Conservation (phyloP, 2,113 vertebrate species). For the Collichthys lucidus region DNA sequence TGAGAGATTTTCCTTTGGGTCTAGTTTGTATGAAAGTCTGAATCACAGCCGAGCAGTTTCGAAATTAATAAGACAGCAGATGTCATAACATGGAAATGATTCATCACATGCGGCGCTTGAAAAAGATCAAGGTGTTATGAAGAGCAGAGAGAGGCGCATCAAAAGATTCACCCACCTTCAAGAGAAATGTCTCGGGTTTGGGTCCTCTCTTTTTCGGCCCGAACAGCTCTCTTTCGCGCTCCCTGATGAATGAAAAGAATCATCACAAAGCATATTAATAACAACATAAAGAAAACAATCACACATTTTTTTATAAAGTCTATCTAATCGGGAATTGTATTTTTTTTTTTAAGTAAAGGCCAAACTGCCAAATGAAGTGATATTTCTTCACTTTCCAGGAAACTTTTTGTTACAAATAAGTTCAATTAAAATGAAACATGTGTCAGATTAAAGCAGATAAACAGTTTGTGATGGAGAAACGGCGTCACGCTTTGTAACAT, state of each 20-base stretch:
- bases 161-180: slow-evolving; percentile 87
- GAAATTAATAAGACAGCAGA: neutral
- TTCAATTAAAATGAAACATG: neutral
- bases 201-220: slow-evolving; percentile 98
- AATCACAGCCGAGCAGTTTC: neutral
- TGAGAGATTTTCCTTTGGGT: neutral
- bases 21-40: neutral
- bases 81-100: neutral
- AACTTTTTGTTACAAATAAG: neutral
- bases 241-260: slow-evolving; percentile 78
- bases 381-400: neutral
- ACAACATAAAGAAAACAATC: neutral
- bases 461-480: neutral
- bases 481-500: neutral
- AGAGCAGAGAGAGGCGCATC: neutral
- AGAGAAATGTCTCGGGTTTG: slow-evolving; percentile 95
- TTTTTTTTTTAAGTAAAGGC: neutral
- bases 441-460: neutral
- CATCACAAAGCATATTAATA: neutral
- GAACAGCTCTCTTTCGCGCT: slow-evolving; percentile 94
- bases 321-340: neutral
- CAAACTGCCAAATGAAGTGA: neutral
- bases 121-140: neutral
- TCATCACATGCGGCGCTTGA: neutral
- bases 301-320: neutral